Evolutionary conservation across 2,113 vertebrate genomes (phyloP), one percentile per base, ranked within the genome.

Genomic region (Hucho hucho): DNA sequence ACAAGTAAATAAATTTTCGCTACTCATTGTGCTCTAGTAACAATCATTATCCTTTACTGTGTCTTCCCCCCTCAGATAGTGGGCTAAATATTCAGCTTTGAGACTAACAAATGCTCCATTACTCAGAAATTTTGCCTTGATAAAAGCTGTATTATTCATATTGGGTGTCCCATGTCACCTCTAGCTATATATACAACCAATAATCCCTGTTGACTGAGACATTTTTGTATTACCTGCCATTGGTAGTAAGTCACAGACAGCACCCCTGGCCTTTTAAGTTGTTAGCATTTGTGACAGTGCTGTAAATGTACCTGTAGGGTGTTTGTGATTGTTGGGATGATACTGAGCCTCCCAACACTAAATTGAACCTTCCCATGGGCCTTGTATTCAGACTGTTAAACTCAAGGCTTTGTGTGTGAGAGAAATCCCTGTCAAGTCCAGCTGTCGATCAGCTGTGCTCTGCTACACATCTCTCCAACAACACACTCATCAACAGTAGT

Each of bases 1-100:
- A 73, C 49, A 53, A 53, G 16, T 75, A 78, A 83, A 75, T 74
- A 63, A 69, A 82, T 69, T 76, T 76, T 75, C 87, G 83, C 80
- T 79, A 58, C 49, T 70, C 25, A 18, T 37, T 72, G 37, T 69
- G 26, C 22, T 26, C 37, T 74, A 61, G 53, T 75, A 69, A 70
- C 64, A 16, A 58, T 74, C 56, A 32, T 28, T 22, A 2, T 22
- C 58, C 1, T 61, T 18, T 61, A 9, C 18, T 61, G 16, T 61
- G 18, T 61, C 58, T 61, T 61, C 9, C 18, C n/a, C 11, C 58
- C 9, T 22, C n/a, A 61, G 2, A 61, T n/a, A n/a, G 18, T 61
- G n/a, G n/a, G n/a, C 58, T 53, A 18, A 61, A 61, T 61, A 61
- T 6, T 61, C n/a, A n/a, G 58, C 58, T 24, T 22, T 59, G 58